Percentiles rank a stretch among this genome's conserved stretches.
phyloP scores from a whole-genome alignment of 2,797 vertebrate genomes.

The Pseudochaenichthys georgianus region DNA sequence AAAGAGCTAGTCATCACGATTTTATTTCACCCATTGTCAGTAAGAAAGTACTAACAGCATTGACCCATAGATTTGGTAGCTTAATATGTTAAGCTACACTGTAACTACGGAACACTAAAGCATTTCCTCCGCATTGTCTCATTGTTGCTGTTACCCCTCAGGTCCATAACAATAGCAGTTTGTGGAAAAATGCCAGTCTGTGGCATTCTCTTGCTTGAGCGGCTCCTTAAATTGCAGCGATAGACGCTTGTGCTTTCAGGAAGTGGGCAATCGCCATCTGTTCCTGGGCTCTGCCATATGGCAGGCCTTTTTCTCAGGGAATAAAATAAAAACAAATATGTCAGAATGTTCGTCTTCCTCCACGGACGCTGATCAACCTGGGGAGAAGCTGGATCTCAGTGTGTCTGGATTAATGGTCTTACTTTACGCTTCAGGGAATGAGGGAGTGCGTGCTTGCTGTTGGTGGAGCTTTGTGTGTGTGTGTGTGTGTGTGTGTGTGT shows the following conservation, averaged over 20 bases:
- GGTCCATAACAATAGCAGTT: constrained; percentile 82
- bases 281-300: constrained; percentile 89
- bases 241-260: constrained; percentile 85
- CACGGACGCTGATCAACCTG: constrained; percentile 87
- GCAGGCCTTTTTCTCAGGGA: constrained; percentile 87
- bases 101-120: constrained; percentile 77
- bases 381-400: constrained; percentile 84
- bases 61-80: constrained; percentile 60
- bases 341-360: constrained; percentile 89
- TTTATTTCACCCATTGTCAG: constrained; percentile 47
- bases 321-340: constrained; percentile 92
- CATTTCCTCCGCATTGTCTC: constrained; percentile 71
- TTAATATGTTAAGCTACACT: constrained; percentile 62
- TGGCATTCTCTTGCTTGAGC: constrained; percentile 82
- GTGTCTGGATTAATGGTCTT: constrained; percentile 84
- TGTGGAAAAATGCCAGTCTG: constrained; percentile 85
- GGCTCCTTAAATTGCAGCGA: constrained; percentile 85
- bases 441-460: constrained; percentile 52
- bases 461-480: constrained; percentile 38
- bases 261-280: constrained; percentile 91
- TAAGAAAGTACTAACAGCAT: constrained; percentile 39
- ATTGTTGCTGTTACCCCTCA: constrained; percentile 74
- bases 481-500: no score
- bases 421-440: constrained; percentile 76
- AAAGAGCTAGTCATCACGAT: constrained; percentile 10